These are phyloP conservation scores for Eupithecia abbreviata DNA, from an alignment of 2,888 invertebrate genomes.

Conservation along the genomic window DNA sequence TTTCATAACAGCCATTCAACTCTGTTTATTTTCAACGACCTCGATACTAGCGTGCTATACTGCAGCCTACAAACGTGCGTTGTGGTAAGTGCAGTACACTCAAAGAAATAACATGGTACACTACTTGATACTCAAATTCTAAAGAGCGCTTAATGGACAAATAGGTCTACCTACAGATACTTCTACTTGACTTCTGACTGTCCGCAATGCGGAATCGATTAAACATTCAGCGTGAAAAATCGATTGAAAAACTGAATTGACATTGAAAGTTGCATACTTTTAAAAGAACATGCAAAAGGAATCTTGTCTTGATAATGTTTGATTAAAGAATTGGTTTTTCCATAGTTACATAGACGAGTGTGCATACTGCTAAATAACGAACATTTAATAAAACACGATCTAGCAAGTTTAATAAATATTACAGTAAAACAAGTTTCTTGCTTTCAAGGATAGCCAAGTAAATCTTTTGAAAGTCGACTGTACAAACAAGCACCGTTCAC, in stretches of 20 bases:
- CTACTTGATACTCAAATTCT: not conserved
- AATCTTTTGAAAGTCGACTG: constrained; percentile 24
- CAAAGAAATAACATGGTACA: constrained; percentile 10
- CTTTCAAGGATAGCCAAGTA: constrained; percentile 1
- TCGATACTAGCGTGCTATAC: constrained; percentile 36
- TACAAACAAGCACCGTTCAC: constrained; percentile 43
- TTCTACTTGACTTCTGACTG: not conserved
- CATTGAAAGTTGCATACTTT: constrained; percentile 25
- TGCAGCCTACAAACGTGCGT: constrained; percentile 25
- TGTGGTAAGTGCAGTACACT: constrained; percentile 31
- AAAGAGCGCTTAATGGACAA: not conserved
- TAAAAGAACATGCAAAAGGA: constrained; percentile 4
- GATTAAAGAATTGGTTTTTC: not conserved
- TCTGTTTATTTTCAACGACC: constrained; percentile 43
- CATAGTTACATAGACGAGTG: not conserved
- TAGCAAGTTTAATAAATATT: not conserved
- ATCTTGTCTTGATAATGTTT: not conserved
- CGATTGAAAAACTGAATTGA: constrained; percentile 27
- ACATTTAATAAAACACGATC: not conserved
- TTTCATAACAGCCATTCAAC: constrained; percentile 43
- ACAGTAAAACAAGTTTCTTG: not conserved
- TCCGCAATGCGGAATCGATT: constrained; percentile 24
- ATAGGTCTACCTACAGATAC: not conserved
- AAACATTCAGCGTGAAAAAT: constrained; percentile 21
- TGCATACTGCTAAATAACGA: not conserved